phyloP scores from a whole-genome alignment of 2,888 invertebrate genomes.

The Heliothis peltigera region DNA sequence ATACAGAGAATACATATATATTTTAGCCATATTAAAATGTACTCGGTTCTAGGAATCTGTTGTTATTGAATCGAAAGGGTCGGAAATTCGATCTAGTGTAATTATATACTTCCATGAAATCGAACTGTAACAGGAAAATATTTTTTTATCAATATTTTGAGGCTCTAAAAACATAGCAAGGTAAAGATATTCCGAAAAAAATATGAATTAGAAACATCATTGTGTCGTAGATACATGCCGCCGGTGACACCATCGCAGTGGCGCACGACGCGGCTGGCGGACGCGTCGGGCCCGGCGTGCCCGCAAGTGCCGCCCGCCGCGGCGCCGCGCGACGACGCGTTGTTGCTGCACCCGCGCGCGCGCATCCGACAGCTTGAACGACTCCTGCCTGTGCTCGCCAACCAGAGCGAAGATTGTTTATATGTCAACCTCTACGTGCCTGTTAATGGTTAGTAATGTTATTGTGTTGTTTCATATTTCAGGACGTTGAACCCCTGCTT shows the following conservation, averaged over 20 bases:
- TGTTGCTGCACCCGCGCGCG: conserved; percentile 94
- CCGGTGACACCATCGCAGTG: conserved; percentile 97
- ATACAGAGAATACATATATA: not conserved
- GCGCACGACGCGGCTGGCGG: conserved; percentile 94
- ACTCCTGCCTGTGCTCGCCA: conserved; percentile 94
- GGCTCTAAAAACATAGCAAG: no score
- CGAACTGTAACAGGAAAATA: no score
- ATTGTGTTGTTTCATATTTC: no score
- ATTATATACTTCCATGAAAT: no score
- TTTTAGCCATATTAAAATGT: no score
- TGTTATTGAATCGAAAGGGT: no score
- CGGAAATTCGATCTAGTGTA: no score
- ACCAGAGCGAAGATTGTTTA: conserved; percentile 99
- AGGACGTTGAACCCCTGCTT: no score
- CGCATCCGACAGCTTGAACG: conserved; percentile 96
- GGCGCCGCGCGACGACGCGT: conserved; percentile 89
- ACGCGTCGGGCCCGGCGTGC: conserved; percentile 95
- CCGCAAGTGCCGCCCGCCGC: conserved; percentile 93
- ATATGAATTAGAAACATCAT: no score
- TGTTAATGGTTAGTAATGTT: conserved; percentile 83
- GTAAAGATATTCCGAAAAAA: no score
- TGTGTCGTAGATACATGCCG: conserved; percentile 94
- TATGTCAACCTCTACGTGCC: conserved; percentile 99
- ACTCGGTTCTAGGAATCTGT: no score
- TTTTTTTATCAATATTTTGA: no score